phyloP scores from a whole-genome alignment of 2,797 vertebrate species.

The Loris lydekkerianus region DNA sequence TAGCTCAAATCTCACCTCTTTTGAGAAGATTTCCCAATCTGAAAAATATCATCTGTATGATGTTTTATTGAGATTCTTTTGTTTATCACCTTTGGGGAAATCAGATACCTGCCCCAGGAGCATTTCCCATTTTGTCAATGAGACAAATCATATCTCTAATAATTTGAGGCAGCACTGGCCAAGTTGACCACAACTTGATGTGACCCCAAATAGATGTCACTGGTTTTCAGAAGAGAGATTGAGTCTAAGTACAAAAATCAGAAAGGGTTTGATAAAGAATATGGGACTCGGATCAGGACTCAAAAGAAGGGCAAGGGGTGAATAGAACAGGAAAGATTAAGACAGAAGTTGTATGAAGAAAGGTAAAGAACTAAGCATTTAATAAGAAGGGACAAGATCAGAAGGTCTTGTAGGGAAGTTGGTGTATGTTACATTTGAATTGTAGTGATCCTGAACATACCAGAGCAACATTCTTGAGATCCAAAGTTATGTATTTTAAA shows the following conservation, averaged over 20 bases:
- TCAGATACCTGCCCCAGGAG: neutral
- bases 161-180: neutral
- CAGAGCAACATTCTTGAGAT: neutral
- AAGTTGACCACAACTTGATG: neutral
- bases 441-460: neutral
- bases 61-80: neutral
- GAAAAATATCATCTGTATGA: neutral
- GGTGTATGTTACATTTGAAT: neutral
- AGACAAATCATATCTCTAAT: neutral
- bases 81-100: neutral
- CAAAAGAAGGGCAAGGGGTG: neutral
- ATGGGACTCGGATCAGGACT: neutral
- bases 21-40: neutral
- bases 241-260: neutral
- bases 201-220: neutral
- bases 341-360: neutral
- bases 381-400: neutral
- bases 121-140: neutral
- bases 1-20: neutral
- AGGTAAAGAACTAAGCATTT: neutral
- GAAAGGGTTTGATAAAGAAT: neutral
- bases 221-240: neutral
- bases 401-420: neutral
- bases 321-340: neutral
- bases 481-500: neutral